Evolutionary conservation across 2,888 invertebrate genomes (phyloP).

Genomic region (Limnephilus lunatus): DNA sequence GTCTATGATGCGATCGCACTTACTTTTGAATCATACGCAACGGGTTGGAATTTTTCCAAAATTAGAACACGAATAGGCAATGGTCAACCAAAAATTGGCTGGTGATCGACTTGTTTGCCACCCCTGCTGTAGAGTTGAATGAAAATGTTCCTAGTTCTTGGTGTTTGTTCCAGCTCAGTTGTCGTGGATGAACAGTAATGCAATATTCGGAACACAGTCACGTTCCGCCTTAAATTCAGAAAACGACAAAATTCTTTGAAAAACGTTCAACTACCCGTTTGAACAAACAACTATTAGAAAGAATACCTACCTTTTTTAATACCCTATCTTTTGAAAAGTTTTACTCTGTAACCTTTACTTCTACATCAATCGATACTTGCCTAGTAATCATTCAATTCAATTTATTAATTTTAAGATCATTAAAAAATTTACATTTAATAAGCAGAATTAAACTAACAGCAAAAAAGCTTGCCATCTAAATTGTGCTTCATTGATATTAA

Average conservation of each 20-base stretch:
- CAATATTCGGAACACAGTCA: slow-evolving; percentile 4
- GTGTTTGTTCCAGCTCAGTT: background rate
- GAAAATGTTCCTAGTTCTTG: background rate
- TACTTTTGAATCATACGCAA: no score
- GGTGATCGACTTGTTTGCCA: background rate
- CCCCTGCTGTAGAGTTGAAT: background rate
- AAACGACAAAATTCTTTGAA: background rate
- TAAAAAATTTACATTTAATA: no score
- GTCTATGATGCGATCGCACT: no score
- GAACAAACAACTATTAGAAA: background rate
- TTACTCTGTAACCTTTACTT: background rate
- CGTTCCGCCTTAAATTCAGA: slow-evolving; percentile 10
- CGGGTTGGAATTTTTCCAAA: no score
- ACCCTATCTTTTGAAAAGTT: background rate
- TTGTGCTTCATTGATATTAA: no score
- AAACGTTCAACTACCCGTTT: background rate
- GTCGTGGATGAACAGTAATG: slow-evolving; percentile 9
- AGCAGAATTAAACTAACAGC: no score
- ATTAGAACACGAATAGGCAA: no score
- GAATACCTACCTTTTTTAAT: background rate
- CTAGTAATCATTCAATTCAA: background rate
- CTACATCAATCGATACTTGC: background rate
- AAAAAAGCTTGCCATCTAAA: no score
- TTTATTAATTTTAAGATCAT: no score
- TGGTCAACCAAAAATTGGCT: background rate